Percentiles rank a stretch among this genome's conserved stretches.
phyloP scores from a whole-genome alignment of 2,888 invertebrate genomes.

The Dryobota labecula region DNA sequence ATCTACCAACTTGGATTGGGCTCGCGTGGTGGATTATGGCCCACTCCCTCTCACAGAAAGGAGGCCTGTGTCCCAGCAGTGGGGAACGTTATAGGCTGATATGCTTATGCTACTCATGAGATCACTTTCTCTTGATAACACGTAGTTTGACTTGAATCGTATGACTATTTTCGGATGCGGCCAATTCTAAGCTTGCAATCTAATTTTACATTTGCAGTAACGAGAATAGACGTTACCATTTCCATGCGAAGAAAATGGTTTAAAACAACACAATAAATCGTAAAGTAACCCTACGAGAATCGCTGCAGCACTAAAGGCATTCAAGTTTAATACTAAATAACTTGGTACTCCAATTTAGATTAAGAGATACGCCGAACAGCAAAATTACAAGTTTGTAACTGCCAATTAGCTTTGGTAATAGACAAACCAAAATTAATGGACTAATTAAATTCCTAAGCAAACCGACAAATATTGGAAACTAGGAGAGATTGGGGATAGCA shows the following conservation, averaged over 20 bases:
- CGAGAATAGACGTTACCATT: background rate
- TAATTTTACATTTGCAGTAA: constrained; percentile 12
- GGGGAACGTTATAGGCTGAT: no score
- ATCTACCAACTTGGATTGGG: no score
- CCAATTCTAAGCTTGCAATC: constrained; percentile 1
- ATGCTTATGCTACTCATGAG: no score
- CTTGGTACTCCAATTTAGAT: constrained; percentile 53
- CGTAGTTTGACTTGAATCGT: constrained; percentile 4
- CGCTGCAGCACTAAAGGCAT: constrained; percentile 38
- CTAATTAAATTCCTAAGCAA: constrained; percentile 76
- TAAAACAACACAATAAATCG: constrained; percentile 34
- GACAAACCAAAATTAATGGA: constrained; percentile 76
- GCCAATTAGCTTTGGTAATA: constrained; percentile 67
- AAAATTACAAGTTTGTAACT: constrained; percentile 66
- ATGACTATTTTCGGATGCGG: constrained; percentile 16
- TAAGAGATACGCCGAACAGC: constrained; percentile 55
- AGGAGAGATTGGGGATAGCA: constrained; percentile 68
- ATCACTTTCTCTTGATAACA: constrained; percentile 34
- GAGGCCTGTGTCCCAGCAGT: no score
- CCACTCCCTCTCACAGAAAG: no score
- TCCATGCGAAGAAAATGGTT: background rate
- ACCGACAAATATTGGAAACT: constrained; percentile 77
- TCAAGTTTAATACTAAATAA: constrained; percentile 57
- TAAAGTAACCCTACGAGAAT: constrained; percentile 30
- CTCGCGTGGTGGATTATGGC: no score